Base-by-base conservation (phyloP, 37 sponge, comb jelly and placozoan genomes). In the Lycopodina hypogea region DNA sequence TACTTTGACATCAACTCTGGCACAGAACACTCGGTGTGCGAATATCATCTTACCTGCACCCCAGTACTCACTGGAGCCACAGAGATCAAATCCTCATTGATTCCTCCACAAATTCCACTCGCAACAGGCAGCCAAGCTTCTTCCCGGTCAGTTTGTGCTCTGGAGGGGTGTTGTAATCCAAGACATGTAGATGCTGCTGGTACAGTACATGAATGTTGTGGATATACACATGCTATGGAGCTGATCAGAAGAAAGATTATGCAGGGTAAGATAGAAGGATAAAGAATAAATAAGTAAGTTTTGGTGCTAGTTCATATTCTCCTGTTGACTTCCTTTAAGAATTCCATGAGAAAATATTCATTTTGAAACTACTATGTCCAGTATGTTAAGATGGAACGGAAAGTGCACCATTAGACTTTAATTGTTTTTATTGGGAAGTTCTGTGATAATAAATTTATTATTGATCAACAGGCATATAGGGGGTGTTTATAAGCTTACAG, bases 171-270 rank as follows among this genome's bases (percentile, higher is more conserved):
- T 68, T 12, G 42, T 9, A 74, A 86, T 6, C 64, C 82, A 1
- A 63, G 90, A 51, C 70, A 64, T 71, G 76, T 89, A 12, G 93
- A 93, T 56, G 57, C 22, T 1, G 75, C n/a, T 56, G 93, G 93
- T 15, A 73, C 41, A 19, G 84, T 79, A 19, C 90, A 89, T 60
- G 87, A 88, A 18, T 93, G 93, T 40, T 93, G 93, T 75, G 82
- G 87, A 1, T 77, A 67, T 48, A 85, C 83, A 12, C 93, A 93
- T 77, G 93, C 93, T 9, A 93, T 93, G 93, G 93, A 93, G 84
- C 80, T 80, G 56, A 86, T 86, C 73, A 86, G 93, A 61, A 78
- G 93, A 68, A 63, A 80, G 68, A 69, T 79, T 26, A 19, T 93
- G 9, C 1, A 30, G 1, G 22, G 56, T 36, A 75, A 56, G 23